phyloP scores from a whole-genome alignment of 2,797 vertebrate species.

The Gymnoscopelus microlampas region DNA sequence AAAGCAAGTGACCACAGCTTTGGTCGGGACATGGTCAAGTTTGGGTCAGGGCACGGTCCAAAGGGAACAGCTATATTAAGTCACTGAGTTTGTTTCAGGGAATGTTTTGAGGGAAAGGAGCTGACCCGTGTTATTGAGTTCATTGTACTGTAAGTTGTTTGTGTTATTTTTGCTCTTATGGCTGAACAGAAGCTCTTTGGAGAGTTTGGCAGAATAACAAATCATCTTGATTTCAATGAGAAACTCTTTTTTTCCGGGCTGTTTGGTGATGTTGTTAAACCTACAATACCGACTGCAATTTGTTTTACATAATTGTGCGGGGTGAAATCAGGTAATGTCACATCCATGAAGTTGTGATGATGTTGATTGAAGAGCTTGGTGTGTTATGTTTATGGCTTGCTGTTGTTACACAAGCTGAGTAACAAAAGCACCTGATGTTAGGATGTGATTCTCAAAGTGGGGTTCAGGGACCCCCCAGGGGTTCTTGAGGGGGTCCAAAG shows the following conservation, averaged over 20 bases:
- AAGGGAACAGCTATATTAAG: conserved; percentile 80
- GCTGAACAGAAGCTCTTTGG: conserved; percentile 39
- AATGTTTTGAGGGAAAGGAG: conserved; percentile 80
- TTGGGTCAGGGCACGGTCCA: conserved; percentile 79
- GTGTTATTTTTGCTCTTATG: conserved; percentile 67
- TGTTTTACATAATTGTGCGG: neutral
- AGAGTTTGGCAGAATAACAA: conserved; percentile 32
- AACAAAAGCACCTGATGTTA: no score
- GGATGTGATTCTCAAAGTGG: no score
- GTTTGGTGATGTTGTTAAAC: conserved; percentile 57
- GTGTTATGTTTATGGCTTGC: no score
- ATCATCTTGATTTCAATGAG: conserved; percentile 46
- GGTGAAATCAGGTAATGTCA: no score
- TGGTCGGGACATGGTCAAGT: conserved; percentile 69
- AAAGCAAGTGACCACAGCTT: conserved; percentile 77
- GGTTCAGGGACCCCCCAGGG: no score
- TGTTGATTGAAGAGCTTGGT: no score
- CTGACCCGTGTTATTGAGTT: conserved; percentile 80
- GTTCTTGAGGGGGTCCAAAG: no score
- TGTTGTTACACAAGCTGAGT: no score
- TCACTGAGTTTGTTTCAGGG: conserved; percentile 80
- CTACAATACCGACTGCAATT: conserved; percentile 17
- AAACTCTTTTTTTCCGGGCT: conserved; percentile 34
- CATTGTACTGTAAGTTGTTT: conserved; percentile 72
- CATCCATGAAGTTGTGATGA: no score